A percentile compares a stretch with the other conserved stretches of the same genome.
These are phyloP conservation scores for Heliconius melpomene DNA, from an alignment of 1,140 invertebrate genomes.

Conservation along the genomic window DNA sequence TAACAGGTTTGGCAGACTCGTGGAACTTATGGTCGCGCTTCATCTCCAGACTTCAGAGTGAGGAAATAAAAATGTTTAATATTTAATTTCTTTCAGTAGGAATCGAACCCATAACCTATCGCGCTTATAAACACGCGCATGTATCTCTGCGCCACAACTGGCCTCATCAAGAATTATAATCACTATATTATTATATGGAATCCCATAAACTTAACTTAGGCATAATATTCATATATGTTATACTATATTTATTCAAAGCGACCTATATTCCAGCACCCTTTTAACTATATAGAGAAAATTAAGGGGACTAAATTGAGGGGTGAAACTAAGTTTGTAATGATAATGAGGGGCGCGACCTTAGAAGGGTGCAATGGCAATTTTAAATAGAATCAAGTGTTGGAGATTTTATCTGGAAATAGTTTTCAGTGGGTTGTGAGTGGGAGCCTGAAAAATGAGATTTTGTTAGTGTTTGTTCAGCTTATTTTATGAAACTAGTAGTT, in stretches of 20 bases:
- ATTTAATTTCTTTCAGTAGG: too few relatives aligned
- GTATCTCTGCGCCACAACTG: too few relatives aligned
- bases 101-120: too few relatives aligned
- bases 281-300: slow-evolving; percentile 35
- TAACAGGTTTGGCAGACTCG: too few relatives aligned
- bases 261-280: slow-evolving; percentile 25
- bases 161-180: neutral
- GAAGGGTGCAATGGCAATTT: slow-evolving; percentile 37
- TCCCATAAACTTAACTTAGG: neutral
- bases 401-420: slow-evolving; percentile 42
- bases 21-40: too few relatives aligned
- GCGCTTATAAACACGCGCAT: too few relatives aligned
- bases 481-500: neutral
- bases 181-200: neutral
- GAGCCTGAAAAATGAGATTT: neutral
- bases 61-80: too few relatives aligned
- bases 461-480: neutral
- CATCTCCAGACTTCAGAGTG: too few relatives aligned
- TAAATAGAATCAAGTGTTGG: slow-evolving; percentile 20
- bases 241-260: slow-evolving; percentile 32
- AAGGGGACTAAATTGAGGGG: slow-evolving; percentile 41
- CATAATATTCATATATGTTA: slow-evolving; percentile 19
- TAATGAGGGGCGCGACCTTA: slow-evolving; percentile 40
- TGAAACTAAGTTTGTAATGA: slow-evolving; percentile 45
- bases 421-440: slow-evolving; percentile 10